Evolutionary conservation across 2,113 vertebrate species (phyloP).

Genomic region (Ceyx cyanopectus): DNA sequence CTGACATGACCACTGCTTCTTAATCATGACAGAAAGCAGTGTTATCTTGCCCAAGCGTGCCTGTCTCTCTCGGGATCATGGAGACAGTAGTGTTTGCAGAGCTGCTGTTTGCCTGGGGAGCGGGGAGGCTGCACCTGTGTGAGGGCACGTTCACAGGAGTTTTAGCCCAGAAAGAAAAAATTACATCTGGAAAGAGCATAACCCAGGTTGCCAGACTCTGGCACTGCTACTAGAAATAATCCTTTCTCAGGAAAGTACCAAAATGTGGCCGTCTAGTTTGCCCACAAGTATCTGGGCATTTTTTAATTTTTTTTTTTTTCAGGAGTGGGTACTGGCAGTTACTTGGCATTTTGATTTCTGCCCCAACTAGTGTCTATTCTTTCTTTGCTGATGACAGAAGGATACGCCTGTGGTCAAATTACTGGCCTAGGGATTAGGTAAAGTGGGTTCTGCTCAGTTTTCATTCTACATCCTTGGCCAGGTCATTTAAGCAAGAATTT

Average conservation of each 20-base stretch:
- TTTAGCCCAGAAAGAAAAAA: conserved; percentile 41
- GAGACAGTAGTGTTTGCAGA: conserved; percentile 35
- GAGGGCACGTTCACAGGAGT: conserved; percentile 32
- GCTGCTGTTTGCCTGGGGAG: conserved; percentile 4
- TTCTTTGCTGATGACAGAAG: conserved; percentile 45
- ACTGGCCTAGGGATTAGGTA: conserved; percentile 38
- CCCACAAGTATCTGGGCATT: conserved; percentile 39
- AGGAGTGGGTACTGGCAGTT: neutral
- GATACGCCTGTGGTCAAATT: conserved; percentile 54
- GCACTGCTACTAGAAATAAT: conserved; percentile 24
- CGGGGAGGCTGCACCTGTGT: neutral
- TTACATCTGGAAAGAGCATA: conserved; percentile 60
- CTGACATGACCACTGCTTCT: conserved; percentile 1
- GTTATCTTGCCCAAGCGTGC: neutral
- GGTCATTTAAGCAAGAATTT: conserved; percentile 51
- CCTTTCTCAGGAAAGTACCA: conserved; percentile 38
- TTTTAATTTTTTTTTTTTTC: conserved; percentile 44
- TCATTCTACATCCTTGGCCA: conserved; percentile 55
- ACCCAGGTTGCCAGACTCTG: conserved; percentile 43
- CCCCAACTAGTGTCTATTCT: conserved; percentile 29
- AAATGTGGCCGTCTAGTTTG: conserved; percentile 54
- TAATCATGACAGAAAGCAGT: conserved; percentile 16
- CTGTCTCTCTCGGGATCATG: conserved; percentile 47
- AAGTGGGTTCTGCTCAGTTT: conserved; percentile 38
- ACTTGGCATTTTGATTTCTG: conserved; percentile 29